A percentile compares a stretch with the other conserved stretches of the same genome.
Evolutionary conservation across 2,797 vertebrate genomes (phyloP).

Genomic region (Allobates femoralis): DNA sequence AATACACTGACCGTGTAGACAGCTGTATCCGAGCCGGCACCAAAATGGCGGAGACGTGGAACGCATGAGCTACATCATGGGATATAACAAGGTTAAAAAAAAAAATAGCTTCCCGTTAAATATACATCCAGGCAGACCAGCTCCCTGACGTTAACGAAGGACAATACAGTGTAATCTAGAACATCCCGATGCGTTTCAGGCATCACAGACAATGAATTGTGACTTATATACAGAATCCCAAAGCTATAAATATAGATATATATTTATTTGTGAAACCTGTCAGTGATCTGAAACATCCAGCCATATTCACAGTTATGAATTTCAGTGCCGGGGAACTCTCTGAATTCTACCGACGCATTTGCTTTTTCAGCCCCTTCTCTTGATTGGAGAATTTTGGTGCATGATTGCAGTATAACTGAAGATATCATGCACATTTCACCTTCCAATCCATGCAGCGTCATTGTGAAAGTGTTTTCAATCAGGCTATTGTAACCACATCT

Average conservation of each 20-base stretch:
- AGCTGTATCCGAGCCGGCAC: neutral
- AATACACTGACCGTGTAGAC: too few relatives aligned
- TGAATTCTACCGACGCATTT: neutral
- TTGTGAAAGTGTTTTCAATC: neutral
- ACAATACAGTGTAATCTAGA: conserved; percentile 30
- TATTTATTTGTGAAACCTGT: conserved; percentile 22
- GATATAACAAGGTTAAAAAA: neutral
- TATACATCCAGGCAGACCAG: conserved; percentile 31
- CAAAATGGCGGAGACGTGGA: neutral
- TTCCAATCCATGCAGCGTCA: neutral
- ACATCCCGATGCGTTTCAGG: neutral
- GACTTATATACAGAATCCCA: conserved; percentile 31
- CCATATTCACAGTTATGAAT: conserved; percentile 76
- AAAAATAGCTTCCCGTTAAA: neutral
- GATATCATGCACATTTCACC: neutral
- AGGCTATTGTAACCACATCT: neutral
- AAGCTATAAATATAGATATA: conserved; percentile 44
- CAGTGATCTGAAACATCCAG: conserved; percentile 50
- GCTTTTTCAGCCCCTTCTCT: neutral
- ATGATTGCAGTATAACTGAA: neutral
- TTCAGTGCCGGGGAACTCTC: conserved; percentile 1
- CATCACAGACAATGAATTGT: neutral
- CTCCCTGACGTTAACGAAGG: conserved; percentile 5
- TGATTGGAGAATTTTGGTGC: too few relatives aligned
- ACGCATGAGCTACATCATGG: neutral